These are phyloP conservation scores for Gymnopithys bicolor DNA, from an alignment of 2,797 vertebrate genomes.

Conservation along the genomic window DNA sequence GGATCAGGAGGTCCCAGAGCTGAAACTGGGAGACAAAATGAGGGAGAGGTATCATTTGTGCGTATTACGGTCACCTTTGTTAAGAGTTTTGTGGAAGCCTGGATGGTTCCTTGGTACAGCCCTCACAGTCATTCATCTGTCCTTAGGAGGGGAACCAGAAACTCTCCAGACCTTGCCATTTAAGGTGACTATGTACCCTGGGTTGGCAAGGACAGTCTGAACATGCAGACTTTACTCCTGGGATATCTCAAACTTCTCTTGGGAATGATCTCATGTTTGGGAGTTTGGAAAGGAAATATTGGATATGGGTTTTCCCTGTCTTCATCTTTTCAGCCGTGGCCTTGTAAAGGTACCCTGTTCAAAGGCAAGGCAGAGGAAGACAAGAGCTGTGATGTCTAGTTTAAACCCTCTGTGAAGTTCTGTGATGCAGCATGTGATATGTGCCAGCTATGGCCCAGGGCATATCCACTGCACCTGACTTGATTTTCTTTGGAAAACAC, in stretches of 20 bases:
- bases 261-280: neutral
- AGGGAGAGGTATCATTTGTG: neutral
- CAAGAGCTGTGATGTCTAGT: neutral
- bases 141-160: neutral
- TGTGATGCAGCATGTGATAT: rapidly evolving
- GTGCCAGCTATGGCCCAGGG: neutral
- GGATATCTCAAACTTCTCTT: neutral
- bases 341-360: neutral
- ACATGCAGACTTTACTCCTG: neutral
- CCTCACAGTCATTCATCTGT: neutral
- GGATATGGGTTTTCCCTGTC: neutral
- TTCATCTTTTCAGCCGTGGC: neutral
- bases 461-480: neutral
- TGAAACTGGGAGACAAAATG: neutral
- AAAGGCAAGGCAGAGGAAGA: neutral
- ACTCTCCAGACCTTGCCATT: neutral
- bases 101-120: neutral
- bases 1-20: neutral
- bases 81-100: neutral
- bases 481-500: neutral
- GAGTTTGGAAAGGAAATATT: neutral
- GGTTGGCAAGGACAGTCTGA: neutral
- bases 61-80: neutral
- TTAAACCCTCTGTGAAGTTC: neutral
- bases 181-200: neutral